Evolutionary conservation across 2,888 invertebrate species (phyloP).

Genomic region (Dorcus hopei): DNA sequence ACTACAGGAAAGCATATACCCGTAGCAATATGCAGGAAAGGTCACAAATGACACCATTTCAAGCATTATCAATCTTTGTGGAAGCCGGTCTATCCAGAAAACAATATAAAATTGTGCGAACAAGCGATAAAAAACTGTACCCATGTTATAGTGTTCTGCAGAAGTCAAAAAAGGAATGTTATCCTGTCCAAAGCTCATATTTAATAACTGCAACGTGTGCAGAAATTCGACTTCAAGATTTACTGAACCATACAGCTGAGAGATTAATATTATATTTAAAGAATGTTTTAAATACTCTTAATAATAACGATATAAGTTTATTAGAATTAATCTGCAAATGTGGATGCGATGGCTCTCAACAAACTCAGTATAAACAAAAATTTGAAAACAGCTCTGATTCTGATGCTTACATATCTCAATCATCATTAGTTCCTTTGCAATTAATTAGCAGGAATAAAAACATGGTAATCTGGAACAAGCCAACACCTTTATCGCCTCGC

Average conservation of each 20-base stretch:
- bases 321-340: constrained; percentile 22
- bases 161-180: constrained; percentile 23
- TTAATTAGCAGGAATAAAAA: neutral
- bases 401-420: constrained; percentile 9
- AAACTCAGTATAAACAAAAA: constrained; percentile 12
- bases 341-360: constrained; percentile 19
- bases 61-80: neutral
- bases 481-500: neutral
- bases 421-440: constrained; percentile 3
- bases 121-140: too few relatives aligned
- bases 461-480: neutral
- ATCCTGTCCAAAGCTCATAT: constrained; percentile 16
- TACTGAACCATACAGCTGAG: constrained; percentile 12
- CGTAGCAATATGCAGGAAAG: too few relatives aligned
- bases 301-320: neutral
- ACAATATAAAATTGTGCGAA: too few relatives aligned
- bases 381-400: constrained; percentile 3
- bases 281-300: neutral
- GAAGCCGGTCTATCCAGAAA: constrained; percentile 17
- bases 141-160: constrained; percentile 20
- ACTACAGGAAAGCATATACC: too few relatives aligned
- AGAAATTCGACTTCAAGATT: neutral
- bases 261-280: constrained; percentile 12
- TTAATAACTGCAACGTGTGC: constrained; percentile 22
- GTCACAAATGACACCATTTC: neutral